Evolutionary conservation across 1,140 invertebrate species (phyloP), one percentile per base, ranked within the genome.

Genomic region (Myzus persicae): DNA sequence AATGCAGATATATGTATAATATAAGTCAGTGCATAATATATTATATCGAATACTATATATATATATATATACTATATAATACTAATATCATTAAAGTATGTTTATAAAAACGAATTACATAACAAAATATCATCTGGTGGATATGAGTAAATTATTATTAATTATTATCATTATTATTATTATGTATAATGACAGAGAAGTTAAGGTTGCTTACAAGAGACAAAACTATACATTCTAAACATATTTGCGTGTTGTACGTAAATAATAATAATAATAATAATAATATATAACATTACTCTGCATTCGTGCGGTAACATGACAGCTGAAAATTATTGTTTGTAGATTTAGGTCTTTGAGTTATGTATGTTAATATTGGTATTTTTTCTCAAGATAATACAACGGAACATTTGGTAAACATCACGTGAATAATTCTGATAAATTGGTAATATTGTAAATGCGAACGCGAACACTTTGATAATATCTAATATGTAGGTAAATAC

Each of bases 221-320:
- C 20, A n/a, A 87, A 44, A 87, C 31, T 87, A 46, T 89, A 18
- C 48, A 40, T 90, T 90, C 36, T 40, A 38, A 40, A 54, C 88
- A 90, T 59, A 90, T 90, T 54, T 90, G 48, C 22, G 36, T 26
- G 87, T 14, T n/a, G 59, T n/a, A n/a, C n/a, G 31, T 76, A 76
- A 76, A 76, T 59, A 59, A 59, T 76, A 67, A n/a, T 67, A 76
- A 76, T 59, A 59, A 59, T 76, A 67, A n/a, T 67, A 67, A n/a
- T 67, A 67, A 54, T 51, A 90, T 38, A 89, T 38, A 40, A 36
- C 36, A 89, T 14, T 46, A 26, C 36, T 4, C 6, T 44, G 5
- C 46, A 90, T 90, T 40, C 36, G 26, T 59, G 14, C 3, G 48
- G 36, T 42, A 38, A 40, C 36, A 59, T 31, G 51, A 90, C 48